Conservation (phyloP, 2,797 vertebrate genomes). For the Mionectes olivaceus region DNA sequence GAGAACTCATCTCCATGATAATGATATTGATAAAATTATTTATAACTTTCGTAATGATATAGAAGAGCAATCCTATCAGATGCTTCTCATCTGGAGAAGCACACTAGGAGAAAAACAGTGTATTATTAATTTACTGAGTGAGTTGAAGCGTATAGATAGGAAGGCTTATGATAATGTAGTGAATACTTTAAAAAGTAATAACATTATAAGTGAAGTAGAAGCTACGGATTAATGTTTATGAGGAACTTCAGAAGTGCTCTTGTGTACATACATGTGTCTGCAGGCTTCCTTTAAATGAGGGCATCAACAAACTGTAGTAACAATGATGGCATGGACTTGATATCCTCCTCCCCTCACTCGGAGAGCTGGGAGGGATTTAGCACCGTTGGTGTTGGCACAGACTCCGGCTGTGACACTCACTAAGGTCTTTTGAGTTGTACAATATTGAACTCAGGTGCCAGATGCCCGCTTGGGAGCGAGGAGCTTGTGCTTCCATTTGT, state of each 20-base stretch:
- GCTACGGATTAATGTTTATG: not conserved
- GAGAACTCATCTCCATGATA: slow-evolving; percentile 1
- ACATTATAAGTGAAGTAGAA: not conserved
- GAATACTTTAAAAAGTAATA: slow-evolving; percentile 10
- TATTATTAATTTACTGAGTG: slow-evolving; percentile 33
- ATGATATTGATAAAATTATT: not conserved
- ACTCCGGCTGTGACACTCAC: not conserved
- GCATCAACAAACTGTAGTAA: not conserved
- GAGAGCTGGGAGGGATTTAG: not conserved
- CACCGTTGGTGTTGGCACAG: accelerated
- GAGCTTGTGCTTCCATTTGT: accelerated
- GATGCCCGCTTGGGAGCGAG: too few relatives aligned
- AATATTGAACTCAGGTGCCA: accelerated
- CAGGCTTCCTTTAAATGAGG: not conserved
- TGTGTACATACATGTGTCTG: not conserved
- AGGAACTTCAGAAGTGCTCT: not conserved
- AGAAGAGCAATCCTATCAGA: slow-evolving; percentile 14
- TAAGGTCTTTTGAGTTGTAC: not conserved
- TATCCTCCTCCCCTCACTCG: not conserved
- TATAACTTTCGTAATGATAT: not conserved
- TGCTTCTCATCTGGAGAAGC: slow-evolving; percentile 3
- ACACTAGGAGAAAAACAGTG: not conserved
- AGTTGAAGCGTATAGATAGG: not conserved
- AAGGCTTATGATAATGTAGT: not conserved
- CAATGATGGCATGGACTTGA: not conserved